Conservation (phyloP, 2,888 invertebrate species). For the Tachina fera region DNA sequence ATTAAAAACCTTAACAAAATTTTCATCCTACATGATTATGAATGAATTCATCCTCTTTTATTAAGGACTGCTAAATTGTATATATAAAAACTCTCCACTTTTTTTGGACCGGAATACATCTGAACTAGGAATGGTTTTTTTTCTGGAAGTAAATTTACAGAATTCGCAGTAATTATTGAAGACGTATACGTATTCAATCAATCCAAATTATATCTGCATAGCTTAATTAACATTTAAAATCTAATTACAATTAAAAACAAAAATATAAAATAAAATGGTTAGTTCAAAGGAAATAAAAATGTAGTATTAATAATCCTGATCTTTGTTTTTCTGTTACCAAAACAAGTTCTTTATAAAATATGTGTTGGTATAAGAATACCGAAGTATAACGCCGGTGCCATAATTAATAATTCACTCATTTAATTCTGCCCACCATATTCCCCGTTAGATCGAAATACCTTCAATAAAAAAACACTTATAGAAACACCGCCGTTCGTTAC, state of each 20-base stretch:
- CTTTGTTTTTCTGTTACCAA: conserved; percentile 24
- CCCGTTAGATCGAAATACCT: too few relatives aligned
- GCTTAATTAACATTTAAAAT: conserved; percentile 48
- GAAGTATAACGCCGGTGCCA: too few relatives aligned
- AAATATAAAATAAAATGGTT: conserved; percentile 48
- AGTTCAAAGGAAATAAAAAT: conserved; percentile 68
- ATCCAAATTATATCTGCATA: conserved; percentile 23
- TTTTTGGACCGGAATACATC: neutral
- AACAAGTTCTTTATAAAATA: neutral
- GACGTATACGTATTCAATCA: neutral
- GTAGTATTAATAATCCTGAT: conserved; percentile 34
- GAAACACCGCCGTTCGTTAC: too few relatives aligned
- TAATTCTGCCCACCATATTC: too few relatives aligned
- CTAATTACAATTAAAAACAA: conserved; percentile 48
- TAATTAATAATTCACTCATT: too few relatives aligned
- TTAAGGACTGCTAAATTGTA: neutral
- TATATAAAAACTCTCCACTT: neutral
- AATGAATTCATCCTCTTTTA: too few relatives aligned
- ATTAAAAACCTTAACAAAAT: neutral
- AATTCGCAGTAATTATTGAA: conserved; percentile 22
- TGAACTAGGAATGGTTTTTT: neutral
- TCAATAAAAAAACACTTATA: too few relatives aligned
- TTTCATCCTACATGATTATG: neutral
- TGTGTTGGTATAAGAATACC: neutral
- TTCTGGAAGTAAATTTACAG: conserved; percentile 13